Conservation (phyloP, 2,113 vertebrate species). For the Xenus cinereus region DNA sequence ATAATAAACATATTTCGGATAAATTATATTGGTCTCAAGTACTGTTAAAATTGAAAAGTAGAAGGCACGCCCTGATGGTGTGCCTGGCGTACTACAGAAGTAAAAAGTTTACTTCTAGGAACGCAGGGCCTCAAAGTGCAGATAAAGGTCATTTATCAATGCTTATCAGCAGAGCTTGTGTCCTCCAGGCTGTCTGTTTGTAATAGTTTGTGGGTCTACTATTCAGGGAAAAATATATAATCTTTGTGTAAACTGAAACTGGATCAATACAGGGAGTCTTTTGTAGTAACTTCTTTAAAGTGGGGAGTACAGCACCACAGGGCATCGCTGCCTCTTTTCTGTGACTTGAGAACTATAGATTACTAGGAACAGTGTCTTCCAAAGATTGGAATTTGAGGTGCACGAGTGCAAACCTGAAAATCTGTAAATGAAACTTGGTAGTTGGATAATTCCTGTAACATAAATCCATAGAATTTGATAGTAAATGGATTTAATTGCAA, state of each 20-base stretch:
- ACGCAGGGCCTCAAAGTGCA: not conserved
- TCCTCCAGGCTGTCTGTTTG: not conserved
- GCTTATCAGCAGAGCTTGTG: not conserved
- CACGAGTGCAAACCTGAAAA: not conserved
- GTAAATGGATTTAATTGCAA: not conserved
- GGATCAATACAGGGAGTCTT: not conserved
- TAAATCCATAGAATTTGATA: not conserved
- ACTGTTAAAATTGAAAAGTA: not conserved
- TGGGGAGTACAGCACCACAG: not conserved
- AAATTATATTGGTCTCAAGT: not conserved
- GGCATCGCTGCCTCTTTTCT: not conserved
- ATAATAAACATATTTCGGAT: conserved; percentile 30
- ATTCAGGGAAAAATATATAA: not conserved
- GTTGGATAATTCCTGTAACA: not conserved
- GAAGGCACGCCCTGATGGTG: not conserved
- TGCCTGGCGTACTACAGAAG: not conserved
- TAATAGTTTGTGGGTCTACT: not conserved
- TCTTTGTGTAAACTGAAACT: not conserved
- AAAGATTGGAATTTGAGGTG: not conserved
- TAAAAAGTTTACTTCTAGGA: not conserved
- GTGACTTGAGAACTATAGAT: not conserved
- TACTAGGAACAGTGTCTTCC: not conserved
- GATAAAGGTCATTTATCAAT: not conserved
- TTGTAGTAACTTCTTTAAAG: not conserved
- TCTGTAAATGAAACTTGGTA: not conserved